A percentile compares a stretch with the other conserved stretches of the same genome.
These are phyloP conservation scores for Recurvirostra avosetta DNA, from an alignment of 2,113 vertebrate species.

Conservation along the genomic window DNA sequence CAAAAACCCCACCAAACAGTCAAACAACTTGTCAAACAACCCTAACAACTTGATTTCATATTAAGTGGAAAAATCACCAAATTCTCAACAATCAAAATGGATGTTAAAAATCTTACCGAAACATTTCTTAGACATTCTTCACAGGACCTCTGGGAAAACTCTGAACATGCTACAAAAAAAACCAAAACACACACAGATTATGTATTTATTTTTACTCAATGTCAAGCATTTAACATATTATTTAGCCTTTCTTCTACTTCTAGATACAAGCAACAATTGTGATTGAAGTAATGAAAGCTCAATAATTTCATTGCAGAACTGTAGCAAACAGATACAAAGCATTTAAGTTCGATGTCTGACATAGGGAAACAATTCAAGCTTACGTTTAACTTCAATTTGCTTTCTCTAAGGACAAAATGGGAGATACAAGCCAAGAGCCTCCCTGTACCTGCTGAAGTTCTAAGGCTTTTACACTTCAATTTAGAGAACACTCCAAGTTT, in stretches of 20 bases:
- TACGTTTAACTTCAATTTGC: neutral
- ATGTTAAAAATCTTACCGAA: conserved; percentile 37
- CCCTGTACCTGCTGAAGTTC: neutral
- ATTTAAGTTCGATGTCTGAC: neutral
- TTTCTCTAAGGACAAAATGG: neutral
- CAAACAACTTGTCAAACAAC: neutral
- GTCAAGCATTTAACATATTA: neutral
- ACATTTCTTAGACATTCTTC: conserved; percentile 69
- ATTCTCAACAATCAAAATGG: neutral
- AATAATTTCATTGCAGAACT: neutral
- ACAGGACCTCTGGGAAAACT: conserved; percentile 54
- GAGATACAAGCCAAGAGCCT: neutral
- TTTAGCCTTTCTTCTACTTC: neutral
- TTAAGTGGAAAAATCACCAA: neutral
- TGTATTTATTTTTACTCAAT: neutral
- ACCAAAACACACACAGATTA: neutral
- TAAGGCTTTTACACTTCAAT: neutral
- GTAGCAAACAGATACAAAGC: neutral
- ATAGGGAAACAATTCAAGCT: neutral
- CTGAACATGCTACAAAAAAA: conserved; percentile 38
- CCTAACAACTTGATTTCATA: neutral
- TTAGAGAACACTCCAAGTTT: neutral
- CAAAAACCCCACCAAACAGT: neutral
- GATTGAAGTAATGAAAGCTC: neutral
- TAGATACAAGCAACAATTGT: neutral